Conservation (phyloP, 1,140 invertebrate species). For the Drepana arcuata region DNA sequence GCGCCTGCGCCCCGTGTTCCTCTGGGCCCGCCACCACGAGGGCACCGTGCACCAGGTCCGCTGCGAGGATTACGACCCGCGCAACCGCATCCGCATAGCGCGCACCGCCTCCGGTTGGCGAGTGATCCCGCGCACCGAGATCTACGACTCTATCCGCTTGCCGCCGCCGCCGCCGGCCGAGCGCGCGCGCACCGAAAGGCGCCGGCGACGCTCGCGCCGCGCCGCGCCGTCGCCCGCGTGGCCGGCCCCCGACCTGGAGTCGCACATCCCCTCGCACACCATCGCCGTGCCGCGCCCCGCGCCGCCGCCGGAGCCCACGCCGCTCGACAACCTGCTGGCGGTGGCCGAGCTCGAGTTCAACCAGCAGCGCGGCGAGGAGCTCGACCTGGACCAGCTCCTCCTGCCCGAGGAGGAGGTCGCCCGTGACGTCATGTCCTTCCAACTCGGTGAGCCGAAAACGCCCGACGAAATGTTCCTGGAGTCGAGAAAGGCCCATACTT, state of each 20-base stretch:
- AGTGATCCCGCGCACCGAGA: constrained; percentile 83
- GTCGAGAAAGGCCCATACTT: constrained; percentile 30
- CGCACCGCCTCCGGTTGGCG: constrained; percentile 86
- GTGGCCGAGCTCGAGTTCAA: constrained; percentile 74
- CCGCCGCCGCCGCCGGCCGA: constrained; percentile 39
- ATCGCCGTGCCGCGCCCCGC: constrained; percentile 62
- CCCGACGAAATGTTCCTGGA: constrained; percentile 54
- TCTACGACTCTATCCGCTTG: constrained; percentile 74
- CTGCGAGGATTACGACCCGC: constrained; percentile 88
- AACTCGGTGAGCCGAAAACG: constrained; percentile 48
- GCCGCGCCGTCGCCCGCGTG: constrained; percentile 21
- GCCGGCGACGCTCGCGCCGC: constrained; percentile 16
- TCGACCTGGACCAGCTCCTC: constrained; percentile 69
- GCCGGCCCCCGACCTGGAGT: constrained; percentile 71
- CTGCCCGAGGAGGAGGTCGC: constrained; percentile 49
- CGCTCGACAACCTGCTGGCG: constrained; percentile 73
- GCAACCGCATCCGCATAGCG: constrained; percentile 84
- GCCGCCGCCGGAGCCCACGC: constrained; percentile 36
- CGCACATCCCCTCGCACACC: constrained; percentile 73
- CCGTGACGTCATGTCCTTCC: constrained; percentile 60
- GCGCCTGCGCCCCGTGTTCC: constrained; percentile 78
- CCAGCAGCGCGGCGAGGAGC: constrained; percentile 51
- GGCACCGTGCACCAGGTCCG: constrained; percentile 85
- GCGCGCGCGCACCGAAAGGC: constrained; percentile 18
- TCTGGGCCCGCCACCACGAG: constrained; percentile 85